Evolutionary conservation across 1,140 invertebrate genomes (phyloP).

Genomic region (Schlechtendalia chinensis): DNA sequence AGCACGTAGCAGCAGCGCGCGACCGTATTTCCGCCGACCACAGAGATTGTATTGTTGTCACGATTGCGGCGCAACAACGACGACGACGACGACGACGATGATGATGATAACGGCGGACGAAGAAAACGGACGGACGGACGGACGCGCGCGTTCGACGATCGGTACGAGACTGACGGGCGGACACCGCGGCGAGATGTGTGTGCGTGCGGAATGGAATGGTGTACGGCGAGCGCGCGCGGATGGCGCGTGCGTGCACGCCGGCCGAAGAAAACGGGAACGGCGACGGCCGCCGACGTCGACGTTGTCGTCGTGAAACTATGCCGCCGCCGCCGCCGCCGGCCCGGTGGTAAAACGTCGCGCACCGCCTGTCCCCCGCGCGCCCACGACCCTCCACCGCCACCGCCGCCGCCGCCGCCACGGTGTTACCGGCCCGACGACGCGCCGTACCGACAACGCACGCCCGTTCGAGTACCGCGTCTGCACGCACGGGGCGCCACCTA

Average conservation of each 20-base stretch:
- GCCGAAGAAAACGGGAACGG: constrained; percentile 41
- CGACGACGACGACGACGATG: not conserved
- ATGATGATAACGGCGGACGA: not conserved
- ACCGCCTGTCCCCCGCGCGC: not conserved
- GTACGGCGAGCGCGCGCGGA: not conserved
- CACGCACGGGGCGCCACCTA: constrained; percentile 44
- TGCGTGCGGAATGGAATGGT: constrained; percentile 15
- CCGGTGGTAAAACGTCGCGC: constrained; percentile 14
- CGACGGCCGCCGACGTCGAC: constrained; percentile 38
- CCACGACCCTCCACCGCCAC: not conserved
- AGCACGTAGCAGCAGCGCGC: too few relatives aligned
- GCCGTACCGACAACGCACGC: constrained; percentile 47
- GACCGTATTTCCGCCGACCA: too few relatives aligned
- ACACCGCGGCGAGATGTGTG: not conserved
- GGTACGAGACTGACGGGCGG: constrained; percentile 36
- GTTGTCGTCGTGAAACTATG: constrained; percentile 38
- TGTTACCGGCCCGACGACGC: not conserved
- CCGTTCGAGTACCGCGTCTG: constrained; percentile 30
- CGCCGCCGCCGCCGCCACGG: constrained; percentile 41
- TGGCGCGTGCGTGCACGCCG: constrained; percentile 15
- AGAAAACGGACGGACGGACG: not conserved
- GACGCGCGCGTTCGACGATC: not conserved
- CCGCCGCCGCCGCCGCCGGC: constrained; percentile 33
- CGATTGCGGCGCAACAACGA: not conserved
- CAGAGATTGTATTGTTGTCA: not conserved